phyloP scores from a whole-genome alignment of 2,888 invertebrate species.

The Rapana venosa region DNA sequence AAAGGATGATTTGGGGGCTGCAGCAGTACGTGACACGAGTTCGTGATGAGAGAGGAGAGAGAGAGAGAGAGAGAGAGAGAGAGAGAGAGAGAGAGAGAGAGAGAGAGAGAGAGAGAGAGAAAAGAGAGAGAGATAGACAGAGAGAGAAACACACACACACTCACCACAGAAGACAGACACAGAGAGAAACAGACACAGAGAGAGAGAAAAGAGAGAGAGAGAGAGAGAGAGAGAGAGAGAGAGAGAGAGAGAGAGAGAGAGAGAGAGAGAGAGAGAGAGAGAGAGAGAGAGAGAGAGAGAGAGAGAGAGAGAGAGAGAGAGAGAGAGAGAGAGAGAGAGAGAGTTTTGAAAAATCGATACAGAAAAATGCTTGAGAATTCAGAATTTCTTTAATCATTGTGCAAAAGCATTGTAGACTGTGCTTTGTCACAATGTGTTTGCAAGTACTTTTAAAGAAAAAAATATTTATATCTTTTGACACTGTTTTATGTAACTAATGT shows the following conservation, averaged over 20 bases:
- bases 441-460: neutral
- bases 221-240: slow-evolving; percentile 33
- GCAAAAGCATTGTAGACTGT: too few relatives aligned
- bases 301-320: neutral
- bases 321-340: neutral
- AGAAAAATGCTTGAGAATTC: too few relatives aligned
- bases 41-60: neutral
- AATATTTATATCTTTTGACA: neutral
- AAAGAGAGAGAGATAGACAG: neutral
- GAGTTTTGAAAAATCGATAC: too few relatives aligned
- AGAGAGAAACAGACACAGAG: slow-evolving; percentile 11
- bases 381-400: too few relatives aligned
- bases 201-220: slow-evolving; percentile 25
- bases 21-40: neutral
- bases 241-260: slow-evolving; percentile 20
- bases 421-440: too few relatives aligned
- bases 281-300: neutral
- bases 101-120: slow-evolving; percentile 8
- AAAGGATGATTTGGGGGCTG: neutral
- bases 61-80: slow-evolving; percentile 7
- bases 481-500: neutral
- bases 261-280: slow-evolving; percentile 23
- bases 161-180: too few relatives aligned
- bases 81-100: neutral
- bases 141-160: too few relatives aligned